A percentile compares a stretch with the other conserved stretches of the same genome.
Evolutionary conservation across 2,888 invertebrate species (phyloP).

Genomic region (Apotomis turbidana): DNA sequence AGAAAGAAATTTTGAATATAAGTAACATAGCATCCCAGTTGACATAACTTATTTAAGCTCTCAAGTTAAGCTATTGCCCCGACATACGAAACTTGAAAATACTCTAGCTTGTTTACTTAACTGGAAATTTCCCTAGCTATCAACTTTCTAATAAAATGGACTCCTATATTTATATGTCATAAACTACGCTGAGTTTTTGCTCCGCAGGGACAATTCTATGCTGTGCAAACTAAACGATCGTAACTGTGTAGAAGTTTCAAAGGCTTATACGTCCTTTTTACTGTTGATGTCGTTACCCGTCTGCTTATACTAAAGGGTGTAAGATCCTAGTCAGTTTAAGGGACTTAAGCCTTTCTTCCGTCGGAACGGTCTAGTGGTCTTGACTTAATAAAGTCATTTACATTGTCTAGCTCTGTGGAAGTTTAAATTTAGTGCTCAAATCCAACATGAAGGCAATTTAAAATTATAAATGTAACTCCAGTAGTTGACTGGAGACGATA

Average conservation of each 20-base stretch:
- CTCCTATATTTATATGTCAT: slow-evolving; percentile 16
- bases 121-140: slow-evolving; percentile 1
- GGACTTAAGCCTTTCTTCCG: background rate
- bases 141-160: slow-evolving; percentile 12
- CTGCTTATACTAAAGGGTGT: background rate
- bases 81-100: background rate
- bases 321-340: background rate
- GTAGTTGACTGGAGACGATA: background rate
- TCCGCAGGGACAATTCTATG: background rate
- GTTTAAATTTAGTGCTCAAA: slow-evolving; percentile 11
- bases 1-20: background rate
- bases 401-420: slow-evolving; percentile 7
- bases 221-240: background rate
- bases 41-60: background rate
- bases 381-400: slow-evolving; percentile 10
- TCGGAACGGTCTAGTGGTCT: slow-evolving; percentile 6
- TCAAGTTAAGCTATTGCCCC: background rate
- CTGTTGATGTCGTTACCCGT: background rate
- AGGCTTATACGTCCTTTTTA: background rate
- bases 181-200: slow-evolving; percentile 14
- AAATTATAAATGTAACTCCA: slow-evolving; percentile 1
- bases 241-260: background rate
- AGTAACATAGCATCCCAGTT: background rate
- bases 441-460: slow-evolving; percentile 11
- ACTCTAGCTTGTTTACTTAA: slow-evolving; percentile 1